Base-by-base conservation (phyloP, 2,888 invertebrate species). In the Romanomermis culicivorax region DNA sequence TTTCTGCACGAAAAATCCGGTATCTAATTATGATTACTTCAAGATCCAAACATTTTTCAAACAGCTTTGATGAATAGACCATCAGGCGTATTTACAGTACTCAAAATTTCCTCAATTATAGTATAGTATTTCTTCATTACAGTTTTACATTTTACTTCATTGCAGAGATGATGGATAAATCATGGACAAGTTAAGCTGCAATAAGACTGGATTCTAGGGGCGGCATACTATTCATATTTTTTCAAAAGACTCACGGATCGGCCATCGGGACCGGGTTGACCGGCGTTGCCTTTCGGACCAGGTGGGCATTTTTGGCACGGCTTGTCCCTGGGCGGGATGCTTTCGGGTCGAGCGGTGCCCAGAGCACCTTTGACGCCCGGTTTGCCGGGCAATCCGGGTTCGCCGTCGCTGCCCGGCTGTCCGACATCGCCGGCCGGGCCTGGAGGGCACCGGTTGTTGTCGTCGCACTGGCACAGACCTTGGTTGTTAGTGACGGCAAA, bases 231-330 rank as follows among this genome's bases (percentile, higher is more conserved):
- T n/a, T n/a, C n/a, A n/a, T n/a, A n/a, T n/a, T n/a, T n/a, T n/a
- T n/a, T n/a, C n/a, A 36, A 36, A 11, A 36, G 17, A 36, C 36
- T 36, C 7, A 36, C 36, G 11, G 36, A 36, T 29, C 57, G 26
- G 3, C 56, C 55, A 26, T 52, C 55, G 11, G 17, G 55, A n/a
- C 55, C 55, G n/a, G 30, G 36, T 3, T 23, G 17, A 56, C 55
- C 55, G n/a, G 55, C 42, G 14, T 56, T 30, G 4, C 55, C 55
- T 3, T 36, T 51, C n/a, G 25, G 26, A 20, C 55, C 55, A 20
- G 30, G 42, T n/a, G 42, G 42, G n/a, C 55, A 53, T 25, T n/a
- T 23, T 20, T 42, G 29, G 24, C 42, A 54, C 11, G 51, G 50
- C 54, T 26, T 36, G 11, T 7, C 11, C 7, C 17, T 17, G 36